phyloP scores from a whole-genome alignment of 2,113 vertebrate species.

The Caloenas nicobarica region DNA sequence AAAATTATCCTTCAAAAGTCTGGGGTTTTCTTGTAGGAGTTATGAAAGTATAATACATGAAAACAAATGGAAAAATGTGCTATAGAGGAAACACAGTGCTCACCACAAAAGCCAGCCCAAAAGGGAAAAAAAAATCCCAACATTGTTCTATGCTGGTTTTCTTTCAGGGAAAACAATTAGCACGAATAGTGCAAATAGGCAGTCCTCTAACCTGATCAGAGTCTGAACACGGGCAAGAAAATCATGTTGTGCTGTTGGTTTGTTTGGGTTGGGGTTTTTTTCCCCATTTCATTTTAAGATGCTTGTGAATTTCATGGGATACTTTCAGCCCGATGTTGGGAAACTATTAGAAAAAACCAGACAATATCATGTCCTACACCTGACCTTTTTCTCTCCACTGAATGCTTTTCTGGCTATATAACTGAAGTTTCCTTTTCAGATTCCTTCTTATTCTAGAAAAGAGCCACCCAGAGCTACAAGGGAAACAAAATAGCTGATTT shows the following conservation, averaged over 20 bases:
- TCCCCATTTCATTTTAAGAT: neutral
- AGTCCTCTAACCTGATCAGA: neutral
- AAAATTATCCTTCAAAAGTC: neutral
- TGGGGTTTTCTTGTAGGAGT: neutral
- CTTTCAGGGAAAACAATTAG: neutral
- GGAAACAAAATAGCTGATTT: neutral
- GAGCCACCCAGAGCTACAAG: neutral
- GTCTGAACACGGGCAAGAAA: neutral
- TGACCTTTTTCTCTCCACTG: neutral
- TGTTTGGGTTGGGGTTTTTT: neutral
- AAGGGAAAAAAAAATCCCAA: neutral
- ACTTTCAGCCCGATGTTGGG: neutral
- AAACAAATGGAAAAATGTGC: slow-evolving; percentile 2
- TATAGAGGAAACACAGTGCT: slow-evolving; percentile 2
- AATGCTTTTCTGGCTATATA: neutral
- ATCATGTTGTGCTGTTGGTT: neutral
- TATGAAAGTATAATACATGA: neutral
- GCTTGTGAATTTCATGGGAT: neutral
- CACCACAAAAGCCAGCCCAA: neutral
- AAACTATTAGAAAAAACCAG: neutral
- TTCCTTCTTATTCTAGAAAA: neutral
- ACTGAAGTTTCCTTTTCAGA: neutral
- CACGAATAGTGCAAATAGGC: neutral
- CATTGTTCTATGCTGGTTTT: neutral
- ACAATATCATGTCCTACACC: neutral